These are phyloP conservation scores for Stegodyphus dumicola DNA, from an alignment of 1,140 invertebrate genomes.

Conservation along the genomic window DNA sequence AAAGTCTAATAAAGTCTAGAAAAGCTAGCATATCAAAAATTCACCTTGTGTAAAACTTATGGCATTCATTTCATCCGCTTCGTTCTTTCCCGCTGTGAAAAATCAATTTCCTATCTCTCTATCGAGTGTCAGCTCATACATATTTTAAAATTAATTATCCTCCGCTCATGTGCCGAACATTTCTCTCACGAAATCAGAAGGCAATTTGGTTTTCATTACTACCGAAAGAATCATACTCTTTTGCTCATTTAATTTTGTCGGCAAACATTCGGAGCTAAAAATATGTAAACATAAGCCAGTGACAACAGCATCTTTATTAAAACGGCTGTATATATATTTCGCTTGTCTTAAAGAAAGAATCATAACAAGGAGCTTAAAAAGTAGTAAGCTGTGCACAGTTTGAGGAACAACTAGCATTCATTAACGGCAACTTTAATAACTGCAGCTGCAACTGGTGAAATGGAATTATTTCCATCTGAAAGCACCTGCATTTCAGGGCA, in stretches of 20 bases:
- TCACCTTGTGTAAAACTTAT: neutral
- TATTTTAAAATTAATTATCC: constrained; percentile 24
- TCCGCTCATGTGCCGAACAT: neutral
- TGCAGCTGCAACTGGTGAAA: neutral
- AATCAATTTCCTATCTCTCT: constrained; percentile 19
- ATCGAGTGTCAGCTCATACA: constrained; percentile 11
- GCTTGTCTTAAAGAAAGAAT: neutral
- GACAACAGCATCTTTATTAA: constrained; percentile 14
- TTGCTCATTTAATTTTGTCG: constrained; percentile 1
- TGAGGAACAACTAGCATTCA: constrained; percentile 2
- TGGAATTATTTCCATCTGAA: constrained; percentile 2
- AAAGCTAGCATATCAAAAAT: neutral
- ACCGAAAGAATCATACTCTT: neutral
- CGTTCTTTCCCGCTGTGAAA: neutral
- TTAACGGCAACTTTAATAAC: constrained; percentile 27
- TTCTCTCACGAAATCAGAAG: constrained; percentile 10
- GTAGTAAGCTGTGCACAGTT: neutral
- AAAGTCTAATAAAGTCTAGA: no score
- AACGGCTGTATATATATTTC: neutral
- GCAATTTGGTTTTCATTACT: constrained; percentile 11
- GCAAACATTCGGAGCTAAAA: constrained; percentile 2
- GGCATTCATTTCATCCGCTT: neutral
- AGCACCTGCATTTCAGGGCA: neutral
- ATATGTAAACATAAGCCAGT: neutral
- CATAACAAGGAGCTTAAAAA: neutral